These are phyloP conservation scores for Caloenas nicobarica DNA, from an alignment of 2,113 vertebrate genomes.

Conservation along the genomic window DNA sequence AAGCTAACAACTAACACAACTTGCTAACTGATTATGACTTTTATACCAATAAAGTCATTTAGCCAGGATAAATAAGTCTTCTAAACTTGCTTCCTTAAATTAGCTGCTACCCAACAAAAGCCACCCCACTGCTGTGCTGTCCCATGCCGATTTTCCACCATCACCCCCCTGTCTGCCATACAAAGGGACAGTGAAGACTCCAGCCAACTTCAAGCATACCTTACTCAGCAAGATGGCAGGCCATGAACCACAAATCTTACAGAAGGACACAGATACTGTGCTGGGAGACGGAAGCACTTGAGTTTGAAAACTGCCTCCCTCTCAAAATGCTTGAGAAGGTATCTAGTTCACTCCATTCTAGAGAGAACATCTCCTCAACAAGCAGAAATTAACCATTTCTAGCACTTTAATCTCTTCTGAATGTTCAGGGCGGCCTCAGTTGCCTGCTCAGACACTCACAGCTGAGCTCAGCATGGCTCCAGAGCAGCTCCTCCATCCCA, in stretches of 20 bases:
- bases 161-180: neutral
- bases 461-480: neutral
- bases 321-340: neutral
- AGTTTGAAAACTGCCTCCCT: neutral
- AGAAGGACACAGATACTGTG: neutral
- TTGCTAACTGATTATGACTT: neutral
- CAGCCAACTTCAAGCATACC: neutral
- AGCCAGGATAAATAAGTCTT: neutral
- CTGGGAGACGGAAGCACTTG: neutral
- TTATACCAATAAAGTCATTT: neutral
- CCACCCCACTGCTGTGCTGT: neutral
- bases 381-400: neutral
- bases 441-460: neutral
- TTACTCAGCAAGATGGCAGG: neutral
- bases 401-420: neutral
- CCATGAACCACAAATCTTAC: neutral
- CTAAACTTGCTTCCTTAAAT: neutral
- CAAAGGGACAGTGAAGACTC: neutral
- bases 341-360: neutral
- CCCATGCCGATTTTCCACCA: neutral
- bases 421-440: neutral
- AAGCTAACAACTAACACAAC: neutral
- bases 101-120: neutral
- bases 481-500: neutral
- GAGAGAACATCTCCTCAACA: neutral